Conservation (phyloP, 2,888 invertebrate genomes). For the Pterobdella sp. region DNA sequence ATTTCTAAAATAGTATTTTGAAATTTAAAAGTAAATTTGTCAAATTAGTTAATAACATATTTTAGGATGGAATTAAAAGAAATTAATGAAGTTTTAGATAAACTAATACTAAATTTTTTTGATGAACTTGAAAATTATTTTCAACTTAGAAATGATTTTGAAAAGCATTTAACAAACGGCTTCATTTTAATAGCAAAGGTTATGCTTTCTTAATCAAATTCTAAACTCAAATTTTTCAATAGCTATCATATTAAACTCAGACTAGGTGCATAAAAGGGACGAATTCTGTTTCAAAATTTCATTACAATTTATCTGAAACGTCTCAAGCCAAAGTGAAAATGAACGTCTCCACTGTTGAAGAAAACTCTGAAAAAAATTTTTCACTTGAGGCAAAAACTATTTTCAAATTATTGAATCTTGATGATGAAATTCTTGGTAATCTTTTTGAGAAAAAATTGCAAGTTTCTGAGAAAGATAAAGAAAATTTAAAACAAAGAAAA, state of each 20-base stretch:
- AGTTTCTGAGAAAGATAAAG: background rate
- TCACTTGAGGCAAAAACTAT: background rate
- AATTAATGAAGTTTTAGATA: background rate
- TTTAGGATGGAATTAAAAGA: background rate
- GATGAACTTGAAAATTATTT: background rate
- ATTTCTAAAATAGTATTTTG: no score
- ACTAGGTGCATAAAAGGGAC: slow-evolving; percentile 45
- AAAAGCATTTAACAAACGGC: background rate
- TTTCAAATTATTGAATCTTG: background rate
- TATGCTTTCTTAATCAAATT: background rate
- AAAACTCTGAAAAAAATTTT: background rate
- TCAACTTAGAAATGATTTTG: background rate
- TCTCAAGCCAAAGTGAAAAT: slow-evolving; percentile 37
- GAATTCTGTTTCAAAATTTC: slow-evolving; percentile 40
- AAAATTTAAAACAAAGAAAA: slow-evolving; percentile 1
- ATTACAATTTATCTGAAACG: slow-evolving; percentile 41
- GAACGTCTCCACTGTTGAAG: slow-evolving; percentile 17
- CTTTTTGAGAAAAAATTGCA: background rate
- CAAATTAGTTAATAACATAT: no score
- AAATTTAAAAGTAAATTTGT: no score
- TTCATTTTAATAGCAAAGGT: background rate
- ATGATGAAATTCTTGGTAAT: background rate
- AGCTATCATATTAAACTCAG: slow-evolving; percentile 23
- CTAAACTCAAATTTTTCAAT: background rate
- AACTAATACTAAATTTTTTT: background rate